Percentiles rank a stretch among this genome's conserved stretches.
Evolutionary conservation across 2,113 vertebrate species (phyloP).

Genomic region (Lepisosteus oculatus): DNA sequence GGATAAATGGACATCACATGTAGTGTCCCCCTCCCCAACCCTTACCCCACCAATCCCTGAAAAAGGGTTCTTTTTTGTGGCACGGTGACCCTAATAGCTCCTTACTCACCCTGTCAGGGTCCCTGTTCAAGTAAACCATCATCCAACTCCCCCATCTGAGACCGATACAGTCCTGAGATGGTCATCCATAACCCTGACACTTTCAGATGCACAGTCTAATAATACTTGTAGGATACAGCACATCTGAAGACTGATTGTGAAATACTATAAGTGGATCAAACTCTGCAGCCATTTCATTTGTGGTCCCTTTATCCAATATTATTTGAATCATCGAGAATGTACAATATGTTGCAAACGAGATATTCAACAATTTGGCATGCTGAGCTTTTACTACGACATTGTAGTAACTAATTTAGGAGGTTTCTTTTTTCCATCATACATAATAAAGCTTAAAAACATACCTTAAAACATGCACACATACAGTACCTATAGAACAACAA

Average conservation of each 20-base stretch:
- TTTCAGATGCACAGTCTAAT: too few relatives aligned
- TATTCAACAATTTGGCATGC: too few relatives aligned
- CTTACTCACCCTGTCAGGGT: conserved; percentile 3
- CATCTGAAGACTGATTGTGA: not conserved
- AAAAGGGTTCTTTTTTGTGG: conserved; percentile 20
- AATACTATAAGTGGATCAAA: conserved; percentile 27
- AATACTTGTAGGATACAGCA: not conserved
- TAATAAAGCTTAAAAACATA: too few relatives aligned
- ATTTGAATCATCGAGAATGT: too few relatives aligned
- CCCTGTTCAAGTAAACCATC: not conserved
- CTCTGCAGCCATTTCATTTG: not conserved
- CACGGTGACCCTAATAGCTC: conserved; percentile 28
- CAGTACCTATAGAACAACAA: too few relatives aligned
- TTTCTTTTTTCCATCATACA: too few relatives aligned
- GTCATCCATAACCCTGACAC: too few relatives aligned
- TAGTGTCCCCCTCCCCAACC: conserved; percentile 20
- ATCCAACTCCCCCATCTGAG: too few relatives aligned
- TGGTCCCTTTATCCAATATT: too few relatives aligned
- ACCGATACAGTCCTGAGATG: too few relatives aligned
- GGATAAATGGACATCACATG: not conserved
- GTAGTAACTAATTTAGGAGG: conserved; percentile 10
- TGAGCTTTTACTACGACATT: conserved; percentile 59
- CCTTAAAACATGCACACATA: too few relatives aligned
- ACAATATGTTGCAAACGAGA: too few relatives aligned
- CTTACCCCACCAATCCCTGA: conserved; percentile 31